Conservation (phyloP, 1,140 invertebrate species). For the Neodiprion fabricii region DNA sequence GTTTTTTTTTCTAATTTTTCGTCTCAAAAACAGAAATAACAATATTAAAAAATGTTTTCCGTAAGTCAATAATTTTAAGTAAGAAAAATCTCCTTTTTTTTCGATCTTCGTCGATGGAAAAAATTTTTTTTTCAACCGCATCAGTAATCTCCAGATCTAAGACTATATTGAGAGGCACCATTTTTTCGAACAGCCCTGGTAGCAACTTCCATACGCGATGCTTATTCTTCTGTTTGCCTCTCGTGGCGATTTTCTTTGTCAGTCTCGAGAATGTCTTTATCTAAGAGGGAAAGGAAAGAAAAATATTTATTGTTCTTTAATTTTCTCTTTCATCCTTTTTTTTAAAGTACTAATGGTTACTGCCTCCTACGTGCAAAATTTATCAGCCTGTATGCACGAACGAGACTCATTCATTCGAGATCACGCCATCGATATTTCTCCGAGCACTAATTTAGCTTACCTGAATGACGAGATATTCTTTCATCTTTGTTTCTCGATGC, state of each 20-base stretch:
- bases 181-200: not conserved
- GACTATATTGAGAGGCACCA: too few relatives aligned
- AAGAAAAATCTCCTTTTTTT: too few relatives aligned
- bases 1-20: too few relatives aligned
- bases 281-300: not conserved
- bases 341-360: constrained; percentile 13
- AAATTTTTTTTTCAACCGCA: too few relatives aligned
- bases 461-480: not conserved
- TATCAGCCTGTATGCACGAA: constrained; percentile 21
- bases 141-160: too few relatives aligned
- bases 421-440: constrained; percentile 10
- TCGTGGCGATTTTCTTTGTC: constrained; percentile 14
- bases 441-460: constrained; percentile 1
- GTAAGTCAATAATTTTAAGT: too few relatives aligned
- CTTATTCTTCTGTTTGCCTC: not conserved
- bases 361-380: constrained; percentile 23
- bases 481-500: not conserved
- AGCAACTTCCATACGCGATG: not conserved
- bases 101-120: too few relatives aligned
- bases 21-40: too few relatives aligned
- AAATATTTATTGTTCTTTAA: too few relatives aligned
- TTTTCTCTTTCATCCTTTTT: not conserved
- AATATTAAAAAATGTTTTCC: too few relatives aligned
- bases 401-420: constrained; percentile 13
- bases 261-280: not conserved